phyloP scores from a whole-genome alignment of 2,797 vertebrate species.

The Luscinia luscinia region DNA sequence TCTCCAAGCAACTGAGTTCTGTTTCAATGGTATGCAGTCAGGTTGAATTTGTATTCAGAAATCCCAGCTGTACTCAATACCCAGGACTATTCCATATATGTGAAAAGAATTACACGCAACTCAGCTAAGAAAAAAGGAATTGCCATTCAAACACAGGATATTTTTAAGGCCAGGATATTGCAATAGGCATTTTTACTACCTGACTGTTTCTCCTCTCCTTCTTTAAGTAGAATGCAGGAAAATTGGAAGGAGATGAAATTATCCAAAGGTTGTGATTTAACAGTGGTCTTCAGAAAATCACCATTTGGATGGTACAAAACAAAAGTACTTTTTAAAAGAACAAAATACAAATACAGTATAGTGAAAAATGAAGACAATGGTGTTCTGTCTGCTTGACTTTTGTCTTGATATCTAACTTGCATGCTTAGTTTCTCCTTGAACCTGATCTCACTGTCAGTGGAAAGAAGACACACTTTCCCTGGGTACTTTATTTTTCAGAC shows the following conservation, averaged over 20 bases:
- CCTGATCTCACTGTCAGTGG: not conserved
- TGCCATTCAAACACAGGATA: not conserved
- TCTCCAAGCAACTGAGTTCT: slow-evolving; percentile 73
- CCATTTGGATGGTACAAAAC: not conserved
- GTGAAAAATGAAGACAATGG: not conserved
- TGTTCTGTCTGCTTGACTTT: not conserved
- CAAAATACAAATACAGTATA: not conserved
- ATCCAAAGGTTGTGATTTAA: not conserved
- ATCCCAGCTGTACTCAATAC: slow-evolving; percentile 64
- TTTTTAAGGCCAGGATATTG: slow-evolving; percentile 32
- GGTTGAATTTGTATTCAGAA: slow-evolving; percentile 70
- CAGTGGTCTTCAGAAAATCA: not conserved
- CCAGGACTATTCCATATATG: slow-evolving; percentile 47
- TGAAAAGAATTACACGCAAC: slow-evolving; percentile 51
- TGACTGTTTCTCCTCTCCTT: not conserved
- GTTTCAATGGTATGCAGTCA: slow-evolving; percentile 69
- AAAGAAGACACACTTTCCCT: slow-evolving; percentile 56
- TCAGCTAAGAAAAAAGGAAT: slow-evolving; percentile 37
- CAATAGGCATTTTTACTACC: not conserved
- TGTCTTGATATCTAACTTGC: not conserved
- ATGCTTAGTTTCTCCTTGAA: slow-evolving; percentile 31
- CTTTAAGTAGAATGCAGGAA: not conserved
- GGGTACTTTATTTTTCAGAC: slow-evolving; percentile 57
- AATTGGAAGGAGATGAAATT: not conserved
- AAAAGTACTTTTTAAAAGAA: not conserved